Evolutionary conservation across 2,888 invertebrate genomes (phyloP).

Genomic region (Erebia epiphron): DNA sequence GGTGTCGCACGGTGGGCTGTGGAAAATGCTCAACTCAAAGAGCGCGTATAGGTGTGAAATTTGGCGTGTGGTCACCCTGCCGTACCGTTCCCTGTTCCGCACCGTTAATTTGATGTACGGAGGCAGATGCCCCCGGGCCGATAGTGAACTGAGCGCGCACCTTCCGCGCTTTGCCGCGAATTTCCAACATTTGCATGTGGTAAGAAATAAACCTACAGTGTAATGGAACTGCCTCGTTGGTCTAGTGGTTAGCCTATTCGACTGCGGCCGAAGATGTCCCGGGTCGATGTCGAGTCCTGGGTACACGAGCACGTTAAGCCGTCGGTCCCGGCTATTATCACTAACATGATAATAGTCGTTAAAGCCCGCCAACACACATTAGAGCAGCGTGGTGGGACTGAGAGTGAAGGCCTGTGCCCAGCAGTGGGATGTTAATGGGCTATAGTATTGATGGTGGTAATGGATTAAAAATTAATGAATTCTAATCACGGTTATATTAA

Average conservation of each 20-base stretch:
- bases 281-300: too few species aligned
- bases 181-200: slow-evolving; percentile 23
- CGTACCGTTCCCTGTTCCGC: slow-evolving; percentile 61
- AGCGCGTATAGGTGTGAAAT: slow-evolving; percentile 57
- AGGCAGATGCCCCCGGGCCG: slow-evolving; percentile 64
- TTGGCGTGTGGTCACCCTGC: slow-evolving; percentile 53
- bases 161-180: slow-evolving; percentile 46
- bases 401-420: too few species aligned
- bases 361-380: too few species aligned
- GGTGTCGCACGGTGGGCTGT: neutral
- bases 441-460: too few species aligned
- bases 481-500: neutral
- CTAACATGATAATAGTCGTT: too few species aligned
- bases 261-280: too few species aligned
- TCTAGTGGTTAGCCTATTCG: too few species aligned
- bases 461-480: slow-evolving; percentile 5
- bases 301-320: too few species aligned
- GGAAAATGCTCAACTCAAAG: slow-evolving; percentile 37
- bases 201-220: slow-evolving; percentile 26
- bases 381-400: too few species aligned
- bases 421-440: too few species aligned
- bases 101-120: slow-evolving; percentile 68
- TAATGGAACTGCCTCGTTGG: too few species aligned
- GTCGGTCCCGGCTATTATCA: too few species aligned
- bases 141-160: slow-evolving; percentile 49